A percentile compares a stretch with the other conserved stretches of the same genome.
Conservation (phyloP, 2,113 vertebrate species). For the Willisornis vidua region DNA sequence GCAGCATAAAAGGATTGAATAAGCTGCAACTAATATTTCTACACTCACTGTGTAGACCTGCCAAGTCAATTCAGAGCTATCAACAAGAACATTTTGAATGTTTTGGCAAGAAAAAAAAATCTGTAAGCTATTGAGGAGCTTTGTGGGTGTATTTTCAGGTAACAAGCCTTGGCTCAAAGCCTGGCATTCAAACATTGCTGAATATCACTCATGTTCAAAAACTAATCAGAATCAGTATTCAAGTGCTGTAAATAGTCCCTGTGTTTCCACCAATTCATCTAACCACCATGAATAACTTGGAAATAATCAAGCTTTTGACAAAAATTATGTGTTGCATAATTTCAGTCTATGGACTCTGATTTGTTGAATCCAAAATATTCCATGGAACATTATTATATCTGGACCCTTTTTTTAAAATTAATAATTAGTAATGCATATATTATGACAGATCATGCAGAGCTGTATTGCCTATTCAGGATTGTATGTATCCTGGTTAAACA, state of each 20-base stretch:
- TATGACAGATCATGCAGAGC: not conserved
- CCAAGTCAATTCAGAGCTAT: not conserved
- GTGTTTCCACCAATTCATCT: not conserved
- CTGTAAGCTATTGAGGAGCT: not conserved
- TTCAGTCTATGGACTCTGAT: not conserved
- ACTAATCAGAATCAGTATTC: not conserved
- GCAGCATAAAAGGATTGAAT: not conserved
- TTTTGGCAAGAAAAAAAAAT: not conserved
- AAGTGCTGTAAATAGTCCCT: not conserved
- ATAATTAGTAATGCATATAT: not conserved
- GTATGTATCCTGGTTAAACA: not conserved
- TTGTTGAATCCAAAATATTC: not conserved
- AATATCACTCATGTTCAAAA: not conserved
- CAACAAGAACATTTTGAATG: not conserved
- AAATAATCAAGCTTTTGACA: slow-evolving; percentile 26
- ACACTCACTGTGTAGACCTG: not conserved
- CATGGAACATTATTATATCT: not conserved
- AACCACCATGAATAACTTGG: not conserved
- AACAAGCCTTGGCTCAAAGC: not conserved
- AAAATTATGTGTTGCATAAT: not conserved
- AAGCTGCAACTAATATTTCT: not conserved
- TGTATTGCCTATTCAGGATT: not conserved
- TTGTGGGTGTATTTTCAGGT: not conserved
- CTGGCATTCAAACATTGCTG: not conserved
- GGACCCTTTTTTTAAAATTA: not conserved